Conservation (phyloP, 2,113 vertebrate species). For the Eclectus roratus region DNA sequence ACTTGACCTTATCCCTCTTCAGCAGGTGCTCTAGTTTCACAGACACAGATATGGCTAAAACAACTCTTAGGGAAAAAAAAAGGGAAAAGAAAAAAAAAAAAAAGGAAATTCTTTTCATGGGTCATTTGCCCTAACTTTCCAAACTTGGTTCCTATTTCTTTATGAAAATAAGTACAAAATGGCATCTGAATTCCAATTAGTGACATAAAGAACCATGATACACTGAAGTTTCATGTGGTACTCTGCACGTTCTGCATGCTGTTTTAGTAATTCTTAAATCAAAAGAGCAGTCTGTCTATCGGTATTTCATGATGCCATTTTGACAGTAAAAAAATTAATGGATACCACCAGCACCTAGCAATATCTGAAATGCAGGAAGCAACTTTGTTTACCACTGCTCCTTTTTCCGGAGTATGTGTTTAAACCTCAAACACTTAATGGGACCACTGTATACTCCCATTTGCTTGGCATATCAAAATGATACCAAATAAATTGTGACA, state of each 20-base stretch:
- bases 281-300: neutral
- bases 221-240: neutral
- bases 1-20: neutral
- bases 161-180: neutral
- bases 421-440: neutral
- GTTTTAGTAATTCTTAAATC: neutral
- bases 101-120: neutral
- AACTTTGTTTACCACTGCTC: neutral
- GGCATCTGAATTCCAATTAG: neutral
- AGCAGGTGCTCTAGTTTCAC: neutral
- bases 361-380: neutral
- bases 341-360: neutral
- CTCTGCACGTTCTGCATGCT: neutral
- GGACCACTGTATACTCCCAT: neutral
- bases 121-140: neutral
- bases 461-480: neutral
- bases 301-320: neutral
- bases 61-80: neutral
- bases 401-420: constrained; percentile 19
- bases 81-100: neutral
- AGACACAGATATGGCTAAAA: neutral
- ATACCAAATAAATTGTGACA: neutral
- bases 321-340: neutral
- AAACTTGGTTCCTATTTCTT: neutral
- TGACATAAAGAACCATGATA: neutral